phyloP scores from a whole-genome alignment of 2,888 invertebrate genomes.

The Drosophila kokeensis region DNA sequence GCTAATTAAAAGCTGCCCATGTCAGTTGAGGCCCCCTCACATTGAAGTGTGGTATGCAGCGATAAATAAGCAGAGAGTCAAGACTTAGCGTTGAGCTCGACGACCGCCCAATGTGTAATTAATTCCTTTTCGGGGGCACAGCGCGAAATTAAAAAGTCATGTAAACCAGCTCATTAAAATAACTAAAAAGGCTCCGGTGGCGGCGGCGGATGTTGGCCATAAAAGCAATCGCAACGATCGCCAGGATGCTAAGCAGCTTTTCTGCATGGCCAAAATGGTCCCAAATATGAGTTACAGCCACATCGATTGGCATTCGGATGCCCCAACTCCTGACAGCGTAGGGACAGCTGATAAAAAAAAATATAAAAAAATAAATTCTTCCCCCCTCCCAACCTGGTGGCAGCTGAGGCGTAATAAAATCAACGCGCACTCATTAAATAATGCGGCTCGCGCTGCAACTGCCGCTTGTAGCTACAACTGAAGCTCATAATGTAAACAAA shows the following conservation, averaged over 20 bases:
- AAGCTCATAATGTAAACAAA: constrained; percentile 85
- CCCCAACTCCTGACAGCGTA: constrained; percentile 15
- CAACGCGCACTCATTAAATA: constrained; percentile 76
- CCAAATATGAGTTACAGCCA: constrained; percentile 68
- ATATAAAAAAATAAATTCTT: background rate
- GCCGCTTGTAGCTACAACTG: constrained; percentile 79
- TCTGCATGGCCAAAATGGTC: constrained; percentile 21
- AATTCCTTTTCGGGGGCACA: constrained; percentile 83
- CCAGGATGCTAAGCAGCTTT: constrained; percentile 66
- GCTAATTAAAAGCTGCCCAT: constrained; percentile 77
- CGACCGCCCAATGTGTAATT: constrained; percentile 85
- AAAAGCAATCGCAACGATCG: constrained; percentile 34
- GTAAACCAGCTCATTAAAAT: constrained; percentile 86
- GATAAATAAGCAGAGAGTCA: constrained; percentile 62
- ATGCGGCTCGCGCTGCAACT: constrained; percentile 72
- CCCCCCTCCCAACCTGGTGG: background rate
- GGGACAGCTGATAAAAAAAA: constrained; percentile 18
- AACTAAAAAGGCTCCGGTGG: constrained; percentile 63
- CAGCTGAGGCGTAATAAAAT: constrained; percentile 66
- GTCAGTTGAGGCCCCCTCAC: constrained; percentile 68
- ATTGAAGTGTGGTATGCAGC: constrained; percentile 76
- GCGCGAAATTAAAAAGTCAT: constrained; percentile 85
- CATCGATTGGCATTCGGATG: constrained; percentile 14
- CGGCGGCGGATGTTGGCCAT: constrained; percentile 43
- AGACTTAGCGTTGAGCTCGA: constrained; percentile 43